phyloP scores from a whole-genome alignment of 2,113 vertebrate genomes.

The Colaptes auratus region DNA sequence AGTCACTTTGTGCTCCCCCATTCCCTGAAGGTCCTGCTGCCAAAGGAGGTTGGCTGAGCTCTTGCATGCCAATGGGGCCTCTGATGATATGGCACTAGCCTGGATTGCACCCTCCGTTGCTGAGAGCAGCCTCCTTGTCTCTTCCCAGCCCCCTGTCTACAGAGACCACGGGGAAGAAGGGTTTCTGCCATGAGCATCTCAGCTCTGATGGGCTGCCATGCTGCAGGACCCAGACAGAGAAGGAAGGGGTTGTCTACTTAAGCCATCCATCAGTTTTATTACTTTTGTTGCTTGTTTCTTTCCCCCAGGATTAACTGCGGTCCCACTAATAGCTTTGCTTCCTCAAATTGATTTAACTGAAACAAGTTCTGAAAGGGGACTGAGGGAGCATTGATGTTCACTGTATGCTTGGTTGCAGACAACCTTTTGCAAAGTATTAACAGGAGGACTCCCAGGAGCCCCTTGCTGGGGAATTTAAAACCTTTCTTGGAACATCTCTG shows the following conservation, averaged over 20 bases:
- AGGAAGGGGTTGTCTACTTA: conserved; percentile 1
- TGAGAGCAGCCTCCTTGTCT: background rate
- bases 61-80: background rate
- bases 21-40: background rate
- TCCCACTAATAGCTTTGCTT: conserved; percentile 56
- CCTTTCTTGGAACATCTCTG: conserved; percentile 32
- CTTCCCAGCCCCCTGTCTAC: background rate
- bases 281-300: conserved; percentile 51
- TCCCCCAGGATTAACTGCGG: conserved; percentile 51
- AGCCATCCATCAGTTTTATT: conserved; percentile 54
- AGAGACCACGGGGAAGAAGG: background rate
- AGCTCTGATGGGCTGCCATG: background rate
- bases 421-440: background rate
- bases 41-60: background rate
- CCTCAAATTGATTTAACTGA: conserved; percentile 35
- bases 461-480: conserved; percentile 31
- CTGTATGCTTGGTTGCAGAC: conserved; percentile 9
- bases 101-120: background rate
- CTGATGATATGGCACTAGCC: rapidly evolving
- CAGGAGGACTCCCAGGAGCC: conserved; percentile 44
- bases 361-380: background rate
- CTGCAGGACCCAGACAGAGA: background rate
- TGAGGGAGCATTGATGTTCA: conserved; percentile 17
- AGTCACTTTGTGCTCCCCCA: rapidly evolving
- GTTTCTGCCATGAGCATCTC: background rate